Conservation (phyloP, 2,113 vertebrate species). For the Neopipo cinnamomea region DNA sequence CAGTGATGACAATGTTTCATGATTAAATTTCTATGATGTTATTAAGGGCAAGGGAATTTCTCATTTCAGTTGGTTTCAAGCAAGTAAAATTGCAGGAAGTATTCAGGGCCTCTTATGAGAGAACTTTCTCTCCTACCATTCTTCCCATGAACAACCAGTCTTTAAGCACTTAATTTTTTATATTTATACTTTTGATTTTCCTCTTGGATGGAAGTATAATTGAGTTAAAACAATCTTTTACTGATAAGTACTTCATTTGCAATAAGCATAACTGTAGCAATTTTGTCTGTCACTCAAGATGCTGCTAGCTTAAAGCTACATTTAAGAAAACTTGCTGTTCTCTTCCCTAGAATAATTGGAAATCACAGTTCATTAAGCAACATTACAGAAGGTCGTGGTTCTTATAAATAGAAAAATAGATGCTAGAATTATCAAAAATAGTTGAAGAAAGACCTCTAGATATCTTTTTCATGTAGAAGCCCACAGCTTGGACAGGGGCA, state of each 20-base stretch:
- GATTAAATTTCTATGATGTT: background rate
- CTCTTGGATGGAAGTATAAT: background rate
- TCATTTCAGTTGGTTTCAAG: background rate
- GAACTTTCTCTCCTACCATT: background rate
- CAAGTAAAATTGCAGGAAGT: background rate
- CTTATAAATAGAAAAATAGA: background rate
- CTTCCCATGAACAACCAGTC: background rate
- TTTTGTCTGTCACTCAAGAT: constrained; percentile 29
- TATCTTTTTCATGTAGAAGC: background rate
- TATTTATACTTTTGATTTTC: background rate
- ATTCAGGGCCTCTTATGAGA: background rate
- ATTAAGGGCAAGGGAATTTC: background rate
- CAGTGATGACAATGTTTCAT: background rate
- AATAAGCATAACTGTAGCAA: background rate
- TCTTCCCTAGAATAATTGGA: constrained; percentile 15
- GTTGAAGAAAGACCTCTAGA: background rate
- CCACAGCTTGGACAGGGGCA: no score
- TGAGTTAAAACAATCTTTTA: constrained; percentile 18
- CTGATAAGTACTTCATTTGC: constrained; percentile 19
- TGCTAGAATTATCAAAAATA: background rate
- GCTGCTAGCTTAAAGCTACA: background rate
- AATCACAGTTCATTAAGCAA: background rate
- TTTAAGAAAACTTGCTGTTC: background rate
- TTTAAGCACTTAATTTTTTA: background rate
- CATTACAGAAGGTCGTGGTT: background rate